Evolutionary conservation across 1,140 invertebrate species (phyloP).

Genomic region (Ceratina calcarata): DNA sequence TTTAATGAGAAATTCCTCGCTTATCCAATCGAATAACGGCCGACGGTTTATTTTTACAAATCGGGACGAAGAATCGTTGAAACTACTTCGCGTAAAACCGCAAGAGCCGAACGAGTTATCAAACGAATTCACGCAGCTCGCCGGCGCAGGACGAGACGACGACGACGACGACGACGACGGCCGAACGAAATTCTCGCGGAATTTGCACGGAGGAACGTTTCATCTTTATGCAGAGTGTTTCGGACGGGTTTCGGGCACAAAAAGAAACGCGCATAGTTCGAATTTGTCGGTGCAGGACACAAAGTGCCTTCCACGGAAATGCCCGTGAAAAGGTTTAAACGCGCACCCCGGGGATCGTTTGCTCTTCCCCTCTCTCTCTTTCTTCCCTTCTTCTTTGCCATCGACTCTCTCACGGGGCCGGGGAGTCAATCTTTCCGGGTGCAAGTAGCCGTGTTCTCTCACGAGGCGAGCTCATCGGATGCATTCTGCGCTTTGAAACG

Average conservation of each 20-base stretch:
- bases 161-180: background rate
- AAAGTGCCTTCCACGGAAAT: conserved; percentile 62
- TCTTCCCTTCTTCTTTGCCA: conserved; percentile 5
- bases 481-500: conserved; percentile 58
- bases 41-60: too few relatives aligned
- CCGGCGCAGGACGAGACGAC: too few relatives aligned
- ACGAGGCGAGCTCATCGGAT: conserved; percentile 44
- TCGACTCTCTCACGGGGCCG: conserved; percentile 2
- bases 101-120: too few relatives aligned
- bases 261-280: conserved; percentile 58
- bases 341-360: conserved; percentile 52
- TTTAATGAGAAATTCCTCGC: too few relatives aligned
- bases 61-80: too few relatives aligned
- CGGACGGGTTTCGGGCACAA: background rate
- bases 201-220: conserved; percentile 9
- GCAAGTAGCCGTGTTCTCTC: conserved; percentile 50
- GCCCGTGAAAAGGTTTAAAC: conserved; percentile 64
- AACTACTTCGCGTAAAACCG: too few relatives aligned
- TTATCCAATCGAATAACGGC: too few relatives aligned
- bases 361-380: conserved; percentile 14
- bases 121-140: background rate
- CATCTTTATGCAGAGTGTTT: conserved; percentile 30
- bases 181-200: conserved; percentile 13
- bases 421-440: conserved; percentile 53
- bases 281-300: conserved; percentile 54